A percentile compares a stretch with the other conserved stretches of the same genome.
phyloP scores from a whole-genome alignment of 2,888 invertebrate species.

The Metacarcinus magister region DNA sequence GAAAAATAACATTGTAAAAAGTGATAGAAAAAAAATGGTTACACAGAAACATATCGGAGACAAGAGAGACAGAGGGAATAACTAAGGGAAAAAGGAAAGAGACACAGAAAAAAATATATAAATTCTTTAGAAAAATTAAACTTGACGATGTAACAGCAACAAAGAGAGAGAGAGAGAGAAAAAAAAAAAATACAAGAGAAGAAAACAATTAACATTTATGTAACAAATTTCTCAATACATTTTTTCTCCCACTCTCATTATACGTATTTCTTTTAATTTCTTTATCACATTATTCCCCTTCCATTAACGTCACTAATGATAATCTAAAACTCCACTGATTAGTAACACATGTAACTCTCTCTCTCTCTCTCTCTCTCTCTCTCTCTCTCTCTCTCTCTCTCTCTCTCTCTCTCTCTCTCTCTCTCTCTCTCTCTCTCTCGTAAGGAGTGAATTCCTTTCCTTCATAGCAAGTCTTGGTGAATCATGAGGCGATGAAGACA shows the following conservation, averaged over 20 bases:
- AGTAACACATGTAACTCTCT: background rate
- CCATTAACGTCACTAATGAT: background rate
- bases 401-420: conserved; percentile 46
- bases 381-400: conserved; percentile 26
- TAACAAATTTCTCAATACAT: background rate
- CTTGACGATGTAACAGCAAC: background rate
- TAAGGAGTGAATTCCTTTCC: background rate
- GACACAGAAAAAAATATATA: background rate
- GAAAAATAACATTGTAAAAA: background rate
- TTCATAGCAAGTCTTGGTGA: no score
- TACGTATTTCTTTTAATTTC: background rate
- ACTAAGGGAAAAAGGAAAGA: background rate
- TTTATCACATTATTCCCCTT: background rate
- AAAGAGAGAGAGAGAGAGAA: background rate
- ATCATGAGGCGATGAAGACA: background rate
- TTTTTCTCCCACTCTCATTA: background rate
- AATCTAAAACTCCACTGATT: background rate
- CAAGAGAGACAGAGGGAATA: background rate
- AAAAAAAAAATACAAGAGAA: background rate
- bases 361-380: conserved; percentile 20
- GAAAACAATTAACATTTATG: background rate
- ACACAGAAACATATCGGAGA: background rate
- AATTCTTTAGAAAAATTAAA: background rate
- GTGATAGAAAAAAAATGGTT: background rate
- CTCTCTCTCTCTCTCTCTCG: conserved; percentile 44